Base-by-base conservation (phyloP, 2,113 vertebrate genomes). In the Meleagris gallopavo region DNA sequence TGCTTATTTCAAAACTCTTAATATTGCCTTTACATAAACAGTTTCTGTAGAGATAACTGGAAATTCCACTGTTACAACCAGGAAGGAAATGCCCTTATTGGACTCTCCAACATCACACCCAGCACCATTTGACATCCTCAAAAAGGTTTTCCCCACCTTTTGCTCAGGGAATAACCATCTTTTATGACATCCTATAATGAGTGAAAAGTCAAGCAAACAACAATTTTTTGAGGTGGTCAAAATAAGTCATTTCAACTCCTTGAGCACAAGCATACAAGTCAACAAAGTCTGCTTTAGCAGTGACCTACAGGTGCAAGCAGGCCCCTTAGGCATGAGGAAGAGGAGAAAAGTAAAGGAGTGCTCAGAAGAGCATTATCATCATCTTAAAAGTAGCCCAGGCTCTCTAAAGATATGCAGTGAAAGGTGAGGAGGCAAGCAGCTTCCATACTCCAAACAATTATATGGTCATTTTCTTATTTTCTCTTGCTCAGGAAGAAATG, bases 1-100 rank as follows among this genome's bases (percentile, higher is more conserved):
- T 29, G 32, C 40, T 90, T 55, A 54, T 95, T 95, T 86, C 80
- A 86, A 89, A 94, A 91, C 57, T 60, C 66, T 60, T 25, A 41
- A n/a, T 38, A 14, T 8, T 46, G 70, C 25, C 29, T 89, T 91
- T 40, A 92, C 29, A 75, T 32, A 84, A 93, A 88, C 54, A 72
- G 43, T 79, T 92, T 62, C 54, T 69, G 46, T 50, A 60, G 41
- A 81, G 8, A 75, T 61, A 84, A 78, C 81, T 89, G 83, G 86
- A 89, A 96, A 92, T 89, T 89, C 77, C 61, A 64, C 38, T 75
- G 52, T 57, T 75, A 90, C 21, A 72, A 20, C 11, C 19, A 91
- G 58, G 57, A 94, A 90, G 61, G 46, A 86, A 91, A 82, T 19
- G 11, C 21, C 27, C 72, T 36, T 64, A 54, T 10, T 52, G 29